phyloP scores from a whole-genome alignment of 2,888 invertebrate species.

The Megastigmus dorsalis region DNA sequence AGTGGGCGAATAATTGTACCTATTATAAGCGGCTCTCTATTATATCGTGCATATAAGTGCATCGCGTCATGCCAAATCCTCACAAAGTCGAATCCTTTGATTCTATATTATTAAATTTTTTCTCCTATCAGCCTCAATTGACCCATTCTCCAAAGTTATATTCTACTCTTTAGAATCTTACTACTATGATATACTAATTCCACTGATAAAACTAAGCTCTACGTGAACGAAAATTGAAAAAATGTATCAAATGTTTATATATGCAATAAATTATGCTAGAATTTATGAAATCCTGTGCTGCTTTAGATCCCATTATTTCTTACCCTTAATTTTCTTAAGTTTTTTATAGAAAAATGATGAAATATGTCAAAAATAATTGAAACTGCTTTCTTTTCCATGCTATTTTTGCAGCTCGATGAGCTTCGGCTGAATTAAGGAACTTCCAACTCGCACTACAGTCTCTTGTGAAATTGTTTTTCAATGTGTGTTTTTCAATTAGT shows the following conservation, averaged over 20 bases:
- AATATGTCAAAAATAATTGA: no score
- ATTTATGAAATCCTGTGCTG: conserved; percentile 60
- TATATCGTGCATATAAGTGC: neutral
- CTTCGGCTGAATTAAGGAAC: no score
- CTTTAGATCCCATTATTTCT: neutral
- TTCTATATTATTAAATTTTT: conserved; percentile 54
- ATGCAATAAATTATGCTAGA: conserved; percentile 71
- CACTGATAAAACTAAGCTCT: conserved; percentile 67
- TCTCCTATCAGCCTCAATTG: conserved; percentile 16
- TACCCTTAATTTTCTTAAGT: neutral
- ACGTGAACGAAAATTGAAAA: conserved; percentile 60
- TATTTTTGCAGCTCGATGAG: no score
- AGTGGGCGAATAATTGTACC: neutral
- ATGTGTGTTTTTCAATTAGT: no score
- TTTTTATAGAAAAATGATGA: no score
- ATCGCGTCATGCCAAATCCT: conserved; percentile 68
- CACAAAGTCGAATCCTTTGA: conserved; percentile 14
- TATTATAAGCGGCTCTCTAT: conserved; percentile 4
- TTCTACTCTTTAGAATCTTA: conserved; percentile 66
- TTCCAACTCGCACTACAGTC: no score
- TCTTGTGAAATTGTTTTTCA: no score
- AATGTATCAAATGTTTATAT: conserved; percentile 73
- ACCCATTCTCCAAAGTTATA: conserved; percentile 59
- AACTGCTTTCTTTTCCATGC: no score
- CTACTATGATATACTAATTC: conserved; percentile 62